Percentiles rank a stretch among this genome's conserved stretches.
These are phyloP conservation scores for Eublepharis macularius DNA, from an alignment of 2,113 vertebrate genomes.

Conservation along the genomic window DNA sequence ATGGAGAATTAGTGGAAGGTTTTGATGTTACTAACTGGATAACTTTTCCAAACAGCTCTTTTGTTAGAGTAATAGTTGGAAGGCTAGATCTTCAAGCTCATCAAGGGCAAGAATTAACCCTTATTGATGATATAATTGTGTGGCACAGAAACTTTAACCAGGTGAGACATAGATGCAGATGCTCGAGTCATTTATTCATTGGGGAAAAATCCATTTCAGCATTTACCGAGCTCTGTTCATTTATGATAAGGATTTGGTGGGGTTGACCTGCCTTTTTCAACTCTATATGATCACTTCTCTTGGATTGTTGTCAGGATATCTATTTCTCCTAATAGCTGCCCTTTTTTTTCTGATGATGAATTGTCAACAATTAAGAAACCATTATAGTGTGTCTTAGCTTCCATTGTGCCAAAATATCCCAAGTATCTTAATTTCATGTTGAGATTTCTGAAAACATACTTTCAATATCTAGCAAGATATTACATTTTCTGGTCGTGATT, in stretches of 20 bases:
- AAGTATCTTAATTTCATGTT: neutral
- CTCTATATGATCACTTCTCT: too few relatives aligned
- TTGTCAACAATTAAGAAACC: neutral
- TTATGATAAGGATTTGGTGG: too few relatives aligned
- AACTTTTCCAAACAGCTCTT: neutral
- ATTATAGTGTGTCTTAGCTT: neutral
- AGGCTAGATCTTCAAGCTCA: neutral
- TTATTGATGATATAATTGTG: neutral
- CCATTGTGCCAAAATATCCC: neutral
- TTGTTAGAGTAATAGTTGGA: neutral
- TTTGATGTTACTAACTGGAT: constrained; percentile 4
- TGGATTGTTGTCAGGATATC: too few relatives aligned
- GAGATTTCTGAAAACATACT: neutral
- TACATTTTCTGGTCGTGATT: neutral
- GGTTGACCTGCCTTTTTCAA: too few relatives aligned
- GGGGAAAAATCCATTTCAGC: too few relatives aligned
- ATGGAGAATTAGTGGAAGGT: neutral
- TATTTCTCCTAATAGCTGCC: too few relatives aligned
- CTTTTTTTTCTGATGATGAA: too few relatives aligned
- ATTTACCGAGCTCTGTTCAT: too few relatives aligned
- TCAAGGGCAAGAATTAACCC: neutral
- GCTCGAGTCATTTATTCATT: too few relatives aligned
- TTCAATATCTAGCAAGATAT: neutral
- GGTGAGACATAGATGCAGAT: neutral
- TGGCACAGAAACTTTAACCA: neutral